A percentile compares a stretch with the other conserved stretches of the same genome.
These are phyloP conservation scores for Ferrisia virgata DNA, from an alignment of 2,888 invertebrate species.

Conservation along the genomic window DNA sequence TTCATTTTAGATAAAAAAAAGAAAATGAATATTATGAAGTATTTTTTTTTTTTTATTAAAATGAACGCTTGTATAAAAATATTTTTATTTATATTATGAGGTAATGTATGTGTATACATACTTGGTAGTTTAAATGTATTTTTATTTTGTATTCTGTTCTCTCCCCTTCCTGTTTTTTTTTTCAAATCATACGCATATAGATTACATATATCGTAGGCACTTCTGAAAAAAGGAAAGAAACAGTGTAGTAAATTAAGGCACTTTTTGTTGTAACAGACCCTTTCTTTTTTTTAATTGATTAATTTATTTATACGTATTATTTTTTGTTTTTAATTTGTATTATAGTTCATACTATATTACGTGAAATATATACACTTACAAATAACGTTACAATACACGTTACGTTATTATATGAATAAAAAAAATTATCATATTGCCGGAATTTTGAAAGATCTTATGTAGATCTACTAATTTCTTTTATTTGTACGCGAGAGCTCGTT, in stretches of 20 bases:
- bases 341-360: neutral
- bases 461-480: neutral
- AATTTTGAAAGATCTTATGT: neutral
- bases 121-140: neutral
- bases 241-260: neutral
- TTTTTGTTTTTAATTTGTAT: neutral
- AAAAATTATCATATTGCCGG: neutral
- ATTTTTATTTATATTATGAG: neutral
- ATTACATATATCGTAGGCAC: neutral
- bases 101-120: neutral
- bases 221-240: neutral
- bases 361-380: neutral
- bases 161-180: neutral
- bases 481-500: neutral
- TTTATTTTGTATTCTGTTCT: neutral
- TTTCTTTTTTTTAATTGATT: neutral
- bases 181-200: neutral
- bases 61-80: neutral
- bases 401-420: neutral
- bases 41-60: neutral
- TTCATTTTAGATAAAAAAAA: neutral
- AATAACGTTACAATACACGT: neutral
- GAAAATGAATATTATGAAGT: neutral
- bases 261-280: neutral
- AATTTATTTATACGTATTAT: neutral